Evolutionary conservation across 2,797 vertebrate genomes (phyloP).

Genomic region (Sebastes taczanowskii): DNA sequence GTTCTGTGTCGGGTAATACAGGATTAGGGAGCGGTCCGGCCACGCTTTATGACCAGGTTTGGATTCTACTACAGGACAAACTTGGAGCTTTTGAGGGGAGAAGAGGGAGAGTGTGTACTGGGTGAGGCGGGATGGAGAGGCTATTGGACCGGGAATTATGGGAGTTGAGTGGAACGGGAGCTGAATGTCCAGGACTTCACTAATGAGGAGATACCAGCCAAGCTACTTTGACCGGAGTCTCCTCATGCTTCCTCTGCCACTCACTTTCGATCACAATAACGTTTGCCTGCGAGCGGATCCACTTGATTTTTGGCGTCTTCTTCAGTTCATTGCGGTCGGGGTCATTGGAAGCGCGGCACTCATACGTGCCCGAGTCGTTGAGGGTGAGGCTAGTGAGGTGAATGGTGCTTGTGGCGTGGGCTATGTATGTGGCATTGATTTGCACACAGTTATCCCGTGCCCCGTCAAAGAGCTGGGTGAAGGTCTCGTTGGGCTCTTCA

Average conservation of each 20-base stretch:
- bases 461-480: constrained; percentile 90
- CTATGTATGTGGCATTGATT: constrained; percentile 91
- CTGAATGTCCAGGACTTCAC: constrained; percentile 62
- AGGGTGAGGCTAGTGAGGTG: constrained; percentile 82
- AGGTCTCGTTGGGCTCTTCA: constrained; percentile 83
- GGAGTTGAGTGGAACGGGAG: constrained; percentile 48
- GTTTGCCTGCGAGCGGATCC: constrained; percentile 96
- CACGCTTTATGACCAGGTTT: constrained; percentile 30
- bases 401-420: constrained; percentile 89
- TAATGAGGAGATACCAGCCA: constrained; percentile 56
- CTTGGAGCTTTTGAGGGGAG: constrained; percentile 38
- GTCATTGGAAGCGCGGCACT: constrained; percentile 96
- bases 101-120: constrained; percentile 32
- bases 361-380: constrained; percentile 90
- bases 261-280: constrained; percentile 96
- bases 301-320: constrained; percentile 94
- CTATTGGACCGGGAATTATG: constrained; percentile 43
- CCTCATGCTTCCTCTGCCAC: constrained; percentile 78
- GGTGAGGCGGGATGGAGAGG: constrained; percentile 43
- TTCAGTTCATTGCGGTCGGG: constrained; percentile 94
- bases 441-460: constrained; percentile 86
- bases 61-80: constrained; percentile 46
- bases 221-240: constrained; percentile 40
- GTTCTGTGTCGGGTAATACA: constrained; percentile 21
- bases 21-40: constrained; percentile 23